A percentile compares a stretch with the other conserved stretches of the same genome.
Evolutionary conservation across 2,113 vertebrate species (phyloP).

Genomic region (Capricornis sumatraensis): DNA sequence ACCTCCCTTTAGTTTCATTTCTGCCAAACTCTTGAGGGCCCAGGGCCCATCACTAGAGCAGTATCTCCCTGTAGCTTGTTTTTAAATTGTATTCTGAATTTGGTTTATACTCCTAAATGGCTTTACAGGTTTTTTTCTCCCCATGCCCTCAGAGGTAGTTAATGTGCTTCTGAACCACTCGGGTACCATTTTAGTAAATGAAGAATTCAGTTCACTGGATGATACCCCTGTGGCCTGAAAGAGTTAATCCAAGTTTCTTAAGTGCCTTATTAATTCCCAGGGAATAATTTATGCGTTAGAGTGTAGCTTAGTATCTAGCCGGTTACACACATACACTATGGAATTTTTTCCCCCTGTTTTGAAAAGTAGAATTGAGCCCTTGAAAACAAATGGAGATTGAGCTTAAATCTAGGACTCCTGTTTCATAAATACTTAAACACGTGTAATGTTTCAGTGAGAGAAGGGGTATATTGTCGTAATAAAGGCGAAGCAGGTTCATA

Average conservation of each 20-base stretch:
- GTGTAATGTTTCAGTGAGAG: background rate
- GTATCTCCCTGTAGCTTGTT: background rate
- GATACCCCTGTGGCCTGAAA: conserved; percentile 39
- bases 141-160: conserved; percentile 21
- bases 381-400: background rate
- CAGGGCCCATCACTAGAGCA: background rate
- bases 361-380: background rate
- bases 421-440: conserved; percentile 1
- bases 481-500: background rate
- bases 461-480: background rate
- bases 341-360: background rate
- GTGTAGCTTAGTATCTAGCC: background rate
- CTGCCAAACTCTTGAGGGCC: background rate
- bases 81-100: conserved; percentile 54
- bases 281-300: conserved; percentile 19
- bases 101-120: conserved; percentile 30
- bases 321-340: background rate
- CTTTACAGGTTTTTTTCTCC: background rate
- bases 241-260: conserved; percentile 63
- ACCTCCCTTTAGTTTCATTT: background rate
- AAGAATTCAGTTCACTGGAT: conserved; percentile 39
- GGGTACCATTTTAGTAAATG: conserved; percentile 50
- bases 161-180: background rate
- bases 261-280: conserved; percentile 40
- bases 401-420: background rate